Base-by-base conservation (phyloP, 53 echinoderm and acorn worm species). In the Temnopleurus reevesii region DNA sequence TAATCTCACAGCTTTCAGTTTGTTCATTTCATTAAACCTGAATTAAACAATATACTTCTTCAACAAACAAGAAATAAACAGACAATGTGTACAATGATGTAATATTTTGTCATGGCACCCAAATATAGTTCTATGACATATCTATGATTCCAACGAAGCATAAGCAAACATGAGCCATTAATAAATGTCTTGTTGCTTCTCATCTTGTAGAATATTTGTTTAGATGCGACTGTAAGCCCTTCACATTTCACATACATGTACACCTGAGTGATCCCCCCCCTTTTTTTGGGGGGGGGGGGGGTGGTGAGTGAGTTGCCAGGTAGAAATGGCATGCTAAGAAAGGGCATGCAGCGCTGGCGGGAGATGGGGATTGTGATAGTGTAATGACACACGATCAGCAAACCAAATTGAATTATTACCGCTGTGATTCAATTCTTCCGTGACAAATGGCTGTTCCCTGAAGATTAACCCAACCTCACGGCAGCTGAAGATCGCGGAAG, bases 341-440 rank as follows among this genome's bases (percentile, higher is more conserved):
- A n/a, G 21, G 41, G 71, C 41, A 71, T 19, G 71, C 43, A 71
- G n/a, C n/a, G n/a, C n/a, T n/a, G 71, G 71, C 71, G 41, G 55
- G 46, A 85, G 86, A 85, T 41, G 84, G 36, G 59, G 86, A 45
- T 51, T 49, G 66, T 34, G 88, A 66, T 66, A 66, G 88, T 65
- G 65, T 87, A 87, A 87, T 66, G 71, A 66, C 66, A 66, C 55
- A 53, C 23, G 88, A 87, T 87, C 71, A 51, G n/a, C 60, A 17
- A 34, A 28, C 49, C 10, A 87, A 87, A 87, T 87, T 66, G 36
- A 87, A 87, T 87, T 87, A 87, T 87, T 87, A 66, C 71, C 36
- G 49, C 71, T 71, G 66, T 87, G 88, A 87, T 87, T 87, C 53
- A 66, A 87, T 87, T 87, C 88, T 87, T 87, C 88, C 88, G 71